Conservation (phyloP, 2,888 invertebrate genomes). For the Melolontha melolontha region DNA sequence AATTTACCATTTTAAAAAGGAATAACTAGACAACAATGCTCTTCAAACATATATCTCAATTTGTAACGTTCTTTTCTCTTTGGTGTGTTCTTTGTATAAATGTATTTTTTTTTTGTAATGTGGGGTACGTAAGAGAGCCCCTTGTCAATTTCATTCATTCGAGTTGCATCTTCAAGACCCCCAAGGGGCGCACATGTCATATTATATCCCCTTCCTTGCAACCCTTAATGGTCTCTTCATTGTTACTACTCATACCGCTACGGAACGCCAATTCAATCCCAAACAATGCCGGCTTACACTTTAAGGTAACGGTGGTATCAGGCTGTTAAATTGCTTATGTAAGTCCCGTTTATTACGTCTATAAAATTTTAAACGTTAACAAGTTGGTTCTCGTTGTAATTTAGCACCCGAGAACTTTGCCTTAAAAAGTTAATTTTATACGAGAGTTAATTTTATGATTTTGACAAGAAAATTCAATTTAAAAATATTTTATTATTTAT, state of each 20-base stretch:
- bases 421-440: constrained; percentile 21
- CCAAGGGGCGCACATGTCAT: constrained; percentile 51
- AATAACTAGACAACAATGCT: too few species aligned
- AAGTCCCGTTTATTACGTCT: constrained; percentile 44
- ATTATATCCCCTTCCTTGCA: constrained; percentile 47
- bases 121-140: constrained; percentile 23
- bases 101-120: constrained; percentile 9
- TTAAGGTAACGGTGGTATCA: constrained; percentile 41
- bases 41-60: constrained; percentile 25
- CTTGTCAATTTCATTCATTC: constrained; percentile 45
- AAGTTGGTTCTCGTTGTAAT: constrained; percentile 29
- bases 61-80: constrained; percentile 9
- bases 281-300: constrained; percentile 44
- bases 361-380: constrained; percentile 46
- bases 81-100: background rate
- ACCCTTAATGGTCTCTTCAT: constrained; percentile 50
- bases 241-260: constrained; percentile 42
- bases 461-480: too few species aligned
- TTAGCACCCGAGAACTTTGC: constrained; percentile 1
- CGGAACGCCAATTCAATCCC: constrained; percentile 47
- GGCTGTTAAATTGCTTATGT: constrained; percentile 42
- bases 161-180: constrained; percentile 47
- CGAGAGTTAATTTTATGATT: background rate
- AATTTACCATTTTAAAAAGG: constrained; percentile 6
- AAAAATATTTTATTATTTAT: too few species aligned